phyloP scores from a whole-genome alignment of 2,113 vertebrate species.

The Notothenia rossii region DNA sequence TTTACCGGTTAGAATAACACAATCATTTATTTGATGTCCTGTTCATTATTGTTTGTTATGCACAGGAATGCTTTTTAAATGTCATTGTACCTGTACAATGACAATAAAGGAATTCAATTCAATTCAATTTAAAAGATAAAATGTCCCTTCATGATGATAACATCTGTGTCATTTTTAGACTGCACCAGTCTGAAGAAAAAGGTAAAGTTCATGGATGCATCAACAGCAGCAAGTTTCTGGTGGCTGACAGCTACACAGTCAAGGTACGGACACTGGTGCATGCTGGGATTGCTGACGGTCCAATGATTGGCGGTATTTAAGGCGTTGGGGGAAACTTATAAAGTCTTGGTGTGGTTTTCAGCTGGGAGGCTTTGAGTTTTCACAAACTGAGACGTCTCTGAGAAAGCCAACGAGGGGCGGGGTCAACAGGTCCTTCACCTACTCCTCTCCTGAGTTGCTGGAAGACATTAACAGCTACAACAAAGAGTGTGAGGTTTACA shows the following conservation, averaged over 20 bases:
- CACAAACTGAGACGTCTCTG: constrained; percentile 89
- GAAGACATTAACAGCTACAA: constrained; percentile 76
- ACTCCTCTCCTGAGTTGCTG: constrained; percentile 85
- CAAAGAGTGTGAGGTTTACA: constrained; percentile 90
- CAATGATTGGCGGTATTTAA: too few relatives aligned
- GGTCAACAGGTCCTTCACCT: constrained; percentile 60
- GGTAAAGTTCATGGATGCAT: constrained; percentile 87
- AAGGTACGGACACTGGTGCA: constrained; percentile 83
- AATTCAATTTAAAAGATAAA: neutral
- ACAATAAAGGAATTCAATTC: too few relatives aligned
- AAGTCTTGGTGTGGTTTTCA: constrained; percentile 58
- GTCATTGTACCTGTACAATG: too few relatives aligned
- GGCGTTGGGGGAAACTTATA: too few relatives aligned
- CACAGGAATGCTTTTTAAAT: too few relatives aligned
- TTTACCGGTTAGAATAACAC: constrained; percentile 86
- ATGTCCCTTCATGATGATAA: neutral
- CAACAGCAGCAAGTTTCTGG: constrained; percentile 89
- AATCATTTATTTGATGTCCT: too few relatives aligned
- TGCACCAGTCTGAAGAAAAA: constrained; percentile 87
- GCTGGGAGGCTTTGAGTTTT: constrained; percentile 90
- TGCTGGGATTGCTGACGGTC: constrained; percentile 8
- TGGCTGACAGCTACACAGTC: constrained; percentile 85
- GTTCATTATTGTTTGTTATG: too few relatives aligned
- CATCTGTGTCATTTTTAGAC: constrained; percentile 66
- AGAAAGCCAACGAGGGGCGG: constrained; percentile 39